These are phyloP conservation scores for Lutjanus argentimaculatus DNA, from an alignment of 2,797 vertebrate genomes.

Conservation along the genomic window DNA sequence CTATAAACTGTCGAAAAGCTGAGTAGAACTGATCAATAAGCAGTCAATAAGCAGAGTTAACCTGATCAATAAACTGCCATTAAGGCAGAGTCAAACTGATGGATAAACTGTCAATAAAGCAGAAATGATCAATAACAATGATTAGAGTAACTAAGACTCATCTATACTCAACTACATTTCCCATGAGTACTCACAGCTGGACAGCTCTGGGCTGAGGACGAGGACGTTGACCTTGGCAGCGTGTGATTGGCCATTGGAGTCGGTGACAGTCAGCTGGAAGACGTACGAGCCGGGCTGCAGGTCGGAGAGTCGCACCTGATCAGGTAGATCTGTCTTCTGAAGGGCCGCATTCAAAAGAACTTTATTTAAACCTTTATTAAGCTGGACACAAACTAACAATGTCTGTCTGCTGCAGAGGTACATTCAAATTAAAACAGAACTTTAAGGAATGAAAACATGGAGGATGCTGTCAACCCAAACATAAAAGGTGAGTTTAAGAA, in stretches of 20 bases:
- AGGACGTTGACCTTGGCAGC: slow-evolving; percentile 81
- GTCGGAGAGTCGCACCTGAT: slow-evolving; percentile 86
- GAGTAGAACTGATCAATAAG: too few relatives aligned
- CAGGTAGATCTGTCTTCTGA: slow-evolving; percentile 80
- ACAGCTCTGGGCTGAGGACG: slow-evolving; percentile 86
- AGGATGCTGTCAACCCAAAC: neutral
- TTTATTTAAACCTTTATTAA: neutral
- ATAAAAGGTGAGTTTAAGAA: too few relatives aligned
- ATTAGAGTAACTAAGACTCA: too few relatives aligned
- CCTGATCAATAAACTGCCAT: too few relatives aligned
- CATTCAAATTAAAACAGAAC: neutral
- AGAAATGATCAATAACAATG: too few relatives aligned
- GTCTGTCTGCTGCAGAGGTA: neutral
- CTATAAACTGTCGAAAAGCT: too few relatives aligned
- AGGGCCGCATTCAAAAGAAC: neutral
- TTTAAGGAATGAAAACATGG: too few relatives aligned
- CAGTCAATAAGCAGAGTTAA: too few relatives aligned
- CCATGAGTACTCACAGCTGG: slow-evolving; percentile 86
- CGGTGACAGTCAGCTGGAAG: slow-evolving; percentile 87
- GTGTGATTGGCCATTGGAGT: slow-evolving; percentile 80
- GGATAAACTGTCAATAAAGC: neutral
- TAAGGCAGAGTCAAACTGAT: neutral
- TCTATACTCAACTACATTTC: slow-evolving; percentile 50
- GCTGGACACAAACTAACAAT: neutral
- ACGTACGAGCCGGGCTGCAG: slow-evolving; percentile 86